Evolutionary conservation across 2,797 vertebrate genomes (phyloP), one percentile per base, ranked within the genome.

Genomic region (Gobionotothen gibberifrons): DNA sequence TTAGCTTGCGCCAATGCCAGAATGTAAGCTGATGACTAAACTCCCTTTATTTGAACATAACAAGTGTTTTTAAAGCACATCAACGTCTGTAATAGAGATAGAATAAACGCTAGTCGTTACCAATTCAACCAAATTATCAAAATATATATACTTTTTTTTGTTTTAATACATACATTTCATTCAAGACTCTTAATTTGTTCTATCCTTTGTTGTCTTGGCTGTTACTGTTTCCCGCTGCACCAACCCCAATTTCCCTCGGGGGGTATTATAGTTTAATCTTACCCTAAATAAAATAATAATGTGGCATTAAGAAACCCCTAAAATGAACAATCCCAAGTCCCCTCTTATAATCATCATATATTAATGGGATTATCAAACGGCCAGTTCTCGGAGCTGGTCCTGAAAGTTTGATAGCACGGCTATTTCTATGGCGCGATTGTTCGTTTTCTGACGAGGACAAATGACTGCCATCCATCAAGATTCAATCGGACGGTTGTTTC

Each of bases 391-490:
- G 91, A 92, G 93, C 90, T 81, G 94, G 80, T 94, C 93, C 93
- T 92, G 92, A 95, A 96, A 96, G 93, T 97, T 97, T 96, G 95
- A 96, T 94, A 96, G 94, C 92, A 89, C 87, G 92, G 92, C 93
- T 93, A 93, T 95, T 96, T 95, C 94, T 94, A 95, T 93, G 94
- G 93, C 91, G 94, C 93, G 84, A 95, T 95, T 94, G 93, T 93
- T 96, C 80, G 85, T 93, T 94, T 94, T 94, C 91, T 94, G 96
- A 97, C 96, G 94, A 94, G 94, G 95, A 97, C 93, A 96, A 97
- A 97, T 93, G 94, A 96, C 93, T 94, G 92, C 90, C 94, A 96
- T 97, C 95, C 94, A 97, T 97, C 96, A 96, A 95, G 93, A 95
- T 96, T 95, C 94, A 96, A 95, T 96, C 94, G 86, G 82, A 93